Conservation (phyloP, 1,140 invertebrate species). For the Pseudoatta argentina region DNA sequence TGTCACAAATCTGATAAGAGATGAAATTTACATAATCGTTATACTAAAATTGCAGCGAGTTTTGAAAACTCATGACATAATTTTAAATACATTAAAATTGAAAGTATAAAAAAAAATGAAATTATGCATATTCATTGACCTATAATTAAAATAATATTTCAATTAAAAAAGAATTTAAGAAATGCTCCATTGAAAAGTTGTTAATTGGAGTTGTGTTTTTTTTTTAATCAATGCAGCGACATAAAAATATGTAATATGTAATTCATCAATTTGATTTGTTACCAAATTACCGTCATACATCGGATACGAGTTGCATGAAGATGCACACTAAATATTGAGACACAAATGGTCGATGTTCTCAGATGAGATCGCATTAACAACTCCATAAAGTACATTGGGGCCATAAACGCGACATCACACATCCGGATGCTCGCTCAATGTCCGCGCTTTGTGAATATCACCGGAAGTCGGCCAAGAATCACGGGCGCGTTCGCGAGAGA, state of each 20-base stretch:
- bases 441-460: conserved; percentile 58
- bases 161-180: too few species aligned
- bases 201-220: too few species aligned
- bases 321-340: background rate
- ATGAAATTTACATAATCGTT: too few species aligned
- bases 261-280: background rate
- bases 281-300: background rate
- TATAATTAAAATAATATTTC: too few species aligned
- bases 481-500: conserved; percentile 42
- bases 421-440: conserved; percentile 61
- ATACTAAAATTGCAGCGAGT: too few species aligned
- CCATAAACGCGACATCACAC: conserved; percentile 50
- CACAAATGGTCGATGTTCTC: background rate
- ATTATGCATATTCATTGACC: too few species aligned
- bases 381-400: conserved; percentile 49
- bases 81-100: too few species aligned
- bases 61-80: too few species aligned
- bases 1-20: too few species aligned
- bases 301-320: background rate
- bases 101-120: too few species aligned
- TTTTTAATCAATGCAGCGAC: too few species aligned
- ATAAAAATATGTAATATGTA: background rate
- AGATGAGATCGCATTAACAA: conserved; percentile 35
- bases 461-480: conserved; percentile 62
- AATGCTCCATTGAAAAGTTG: too few species aligned